Base-by-base conservation (phyloP, 2,888 invertebrate genomes). In the Sinopyrophorus schimmeli region DNA sequence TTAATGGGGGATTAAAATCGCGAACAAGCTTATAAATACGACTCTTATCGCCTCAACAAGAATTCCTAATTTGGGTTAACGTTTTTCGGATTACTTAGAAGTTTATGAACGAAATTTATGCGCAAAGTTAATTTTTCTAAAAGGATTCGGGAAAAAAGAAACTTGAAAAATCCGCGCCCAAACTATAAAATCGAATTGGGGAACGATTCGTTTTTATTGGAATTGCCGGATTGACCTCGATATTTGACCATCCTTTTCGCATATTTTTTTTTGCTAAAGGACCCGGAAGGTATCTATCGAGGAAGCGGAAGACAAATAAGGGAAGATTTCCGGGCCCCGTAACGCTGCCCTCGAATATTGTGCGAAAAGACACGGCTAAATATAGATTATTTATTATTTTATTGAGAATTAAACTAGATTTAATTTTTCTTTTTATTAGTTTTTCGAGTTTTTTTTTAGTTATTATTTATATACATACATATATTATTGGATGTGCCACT, bases 221-320 rank as follows among this genome's bases (percentile, higher is more conserved):
- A 50, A 34, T 46, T 11, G 38, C 17, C n/a, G n/a, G n/a, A 23
- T 11, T 46, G 44, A 39, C 55, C 47, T 17, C 39, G 30, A 53
- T n/a, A n/a, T 55, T 35, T 32, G 15, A 40, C 31, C 15, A 41
- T 59, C 47, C 48, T 55, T 31, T 44, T 47, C 55, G 47, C 41
- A 47, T 47, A 42, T 54, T 53, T n/a, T n/a, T n/a, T n/a, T 54
- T 55, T 41, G 49, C 53, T 41, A 53, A 53, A 52, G 55, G 54
- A 53, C 53, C 54, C 58, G 52, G 53, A 50, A 53, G 55, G 35
- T 42, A 47, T 49, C 44, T 52, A 47, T 46, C 39, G 43, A 41
- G 21, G 31, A n/a, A 46, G 40, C 57, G 59, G 61, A 58, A 56
- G 55, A 55, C 44, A 50, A 39, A 48, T 47, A 37, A n/a, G n/a